These are phyloP conservation scores for Nemoura dubitans DNA, from an alignment of 2,888 invertebrate genomes.

Conservation along the genomic window DNA sequence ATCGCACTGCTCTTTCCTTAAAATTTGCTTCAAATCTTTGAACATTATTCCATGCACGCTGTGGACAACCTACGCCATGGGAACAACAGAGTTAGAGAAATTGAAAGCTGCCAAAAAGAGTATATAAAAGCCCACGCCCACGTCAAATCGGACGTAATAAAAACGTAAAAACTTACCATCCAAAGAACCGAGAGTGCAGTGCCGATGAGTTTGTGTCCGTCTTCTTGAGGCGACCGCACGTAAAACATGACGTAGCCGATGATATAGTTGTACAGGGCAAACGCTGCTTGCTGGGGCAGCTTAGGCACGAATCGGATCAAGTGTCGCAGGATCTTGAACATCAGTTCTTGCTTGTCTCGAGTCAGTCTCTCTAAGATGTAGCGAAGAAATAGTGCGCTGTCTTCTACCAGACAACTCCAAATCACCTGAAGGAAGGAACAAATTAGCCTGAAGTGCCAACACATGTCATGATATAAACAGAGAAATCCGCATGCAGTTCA, in stretches of 20 bases:
- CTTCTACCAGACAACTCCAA: conserved; percentile 98
- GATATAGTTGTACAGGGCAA: conserved; percentile 97
- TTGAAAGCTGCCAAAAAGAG: not conserved
- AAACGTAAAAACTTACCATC: conserved; percentile 74
- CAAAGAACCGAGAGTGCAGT: conserved; percentile 94
- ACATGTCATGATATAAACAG: not conserved
- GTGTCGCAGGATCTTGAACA: conserved; percentile 92
- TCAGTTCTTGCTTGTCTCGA: conserved; percentile 90
- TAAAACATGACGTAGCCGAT: conserved; percentile 99
- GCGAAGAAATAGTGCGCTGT: conserved; percentile 93
- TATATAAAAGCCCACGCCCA: too few relatives aligned
- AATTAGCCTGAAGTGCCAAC: too few relatives aligned
- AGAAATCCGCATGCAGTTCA: too few relatives aligned
- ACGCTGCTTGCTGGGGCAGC: conserved; percentile 96
- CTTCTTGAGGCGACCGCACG: conserved; percentile 94
- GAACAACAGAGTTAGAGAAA: not conserved
- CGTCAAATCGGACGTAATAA: not conserved
- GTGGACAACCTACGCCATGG: conserved; percentile 86
- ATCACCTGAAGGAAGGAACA: conserved; percentile 73
- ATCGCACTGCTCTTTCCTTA: conserved; percentile 98
- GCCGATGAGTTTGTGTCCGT: conserved; percentile 92
- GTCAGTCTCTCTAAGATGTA: conserved; percentile 96
- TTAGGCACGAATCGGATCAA: conserved; percentile 92
- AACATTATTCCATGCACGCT: conserved; percentile 99
- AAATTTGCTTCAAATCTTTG: conserved; percentile 97